These are phyloP conservation scores for Phasia obesa DNA, from an alignment of 2,888 invertebrate genomes.

Conservation along the genomic window DNA sequence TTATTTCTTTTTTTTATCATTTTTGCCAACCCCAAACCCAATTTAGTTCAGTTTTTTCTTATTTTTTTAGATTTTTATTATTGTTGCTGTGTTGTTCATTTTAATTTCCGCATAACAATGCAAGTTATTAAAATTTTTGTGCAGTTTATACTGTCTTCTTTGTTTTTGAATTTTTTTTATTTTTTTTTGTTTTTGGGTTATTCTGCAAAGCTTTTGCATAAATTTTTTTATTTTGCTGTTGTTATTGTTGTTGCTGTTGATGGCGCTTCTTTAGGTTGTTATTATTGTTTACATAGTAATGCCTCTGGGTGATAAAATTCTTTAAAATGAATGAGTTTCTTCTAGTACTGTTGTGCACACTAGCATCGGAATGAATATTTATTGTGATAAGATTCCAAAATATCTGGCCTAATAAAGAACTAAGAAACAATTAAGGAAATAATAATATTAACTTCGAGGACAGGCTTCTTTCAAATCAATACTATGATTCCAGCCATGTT, in stretches of 20 bases:
- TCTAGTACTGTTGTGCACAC: constrained; percentile 15
- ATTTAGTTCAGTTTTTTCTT: constrained; percentile 49
- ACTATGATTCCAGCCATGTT: too few relatives aligned
- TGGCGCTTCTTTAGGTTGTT: constrained; percentile 37
- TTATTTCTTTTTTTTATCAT: constrained; percentile 24
- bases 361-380: background rate
- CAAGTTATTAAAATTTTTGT: constrained; percentile 71
- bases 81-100: constrained; percentile 53
- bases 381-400: too few relatives aligned
- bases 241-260: constrained; percentile 57
- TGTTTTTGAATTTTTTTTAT: constrained; percentile 21
- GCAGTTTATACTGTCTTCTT: constrained; percentile 56
- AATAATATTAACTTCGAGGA: too few relatives aligned
- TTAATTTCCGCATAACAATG: constrained; percentile 71
- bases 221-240: constrained; percentile 60
- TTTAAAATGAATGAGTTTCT: constrained; percentile 55
- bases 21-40: constrained; percentile 41
- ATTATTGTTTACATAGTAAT: constrained; percentile 59
- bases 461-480: too few relatives aligned
- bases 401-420: too few relatives aligned
- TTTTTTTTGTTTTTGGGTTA: constrained; percentile 12
- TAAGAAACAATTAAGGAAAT: too few relatives aligned
- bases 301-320: constrained; percentile 67
- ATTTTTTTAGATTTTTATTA: constrained; percentile 2
- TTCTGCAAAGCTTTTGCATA: constrained; percentile 26